A percentile compares a stretch with the other conserved stretches of the same genome.
Evolutionary conservation across 2,888 invertebrate species (phyloP).

Genomic region (Lasiommata megera): DNA sequence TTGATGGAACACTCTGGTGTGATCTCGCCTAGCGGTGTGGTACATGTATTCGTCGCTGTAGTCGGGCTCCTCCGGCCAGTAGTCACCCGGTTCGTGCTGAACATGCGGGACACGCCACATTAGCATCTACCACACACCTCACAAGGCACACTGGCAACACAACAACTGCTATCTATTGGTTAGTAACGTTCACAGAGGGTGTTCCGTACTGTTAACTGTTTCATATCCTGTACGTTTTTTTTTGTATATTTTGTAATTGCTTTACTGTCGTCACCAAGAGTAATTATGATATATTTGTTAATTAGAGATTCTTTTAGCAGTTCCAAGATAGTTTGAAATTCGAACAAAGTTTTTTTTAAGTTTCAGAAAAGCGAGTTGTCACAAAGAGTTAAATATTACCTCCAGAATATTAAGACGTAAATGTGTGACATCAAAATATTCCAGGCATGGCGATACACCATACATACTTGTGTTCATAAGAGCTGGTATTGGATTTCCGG

Average conservation of each 20-base stretch:
- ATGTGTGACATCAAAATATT: slow-evolving; percentile 89
- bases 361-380: no score
- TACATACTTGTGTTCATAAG: slow-evolving; percentile 91
- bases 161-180: slow-evolving; percentile 27
- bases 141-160: slow-evolving; percentile 24
- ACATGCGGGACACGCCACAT: slow-evolving; percentile 31
- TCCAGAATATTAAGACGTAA: slow-evolving; percentile 88
- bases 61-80: slow-evolving; percentile 68
- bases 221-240: slow-evolving; percentile 15
- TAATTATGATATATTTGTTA: no score
- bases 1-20: slow-evolving; percentile 72
- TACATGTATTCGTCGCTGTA: slow-evolving; percentile 79
- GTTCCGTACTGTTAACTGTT: slow-evolving; percentile 1
- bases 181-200: slow-evolving; percentile 25
- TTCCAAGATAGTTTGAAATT: no score
- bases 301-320: no score
- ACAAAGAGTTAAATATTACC: slow-evolving; percentile 62
- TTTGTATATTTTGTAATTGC: not conserved
- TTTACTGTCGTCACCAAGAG: no score
- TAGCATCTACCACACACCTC: slow-evolving; percentile 32
- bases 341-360: no score
- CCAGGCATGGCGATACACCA: slow-evolving; percentile 88
- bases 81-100: slow-evolving; percentile 51
- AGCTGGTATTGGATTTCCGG: slow-evolving; percentile 90
- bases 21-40: slow-evolving; percentile 75